Evolutionary conservation across 2,888 invertebrate genomes (phyloP).

Genomic region (Dasypolia templi): DNA sequence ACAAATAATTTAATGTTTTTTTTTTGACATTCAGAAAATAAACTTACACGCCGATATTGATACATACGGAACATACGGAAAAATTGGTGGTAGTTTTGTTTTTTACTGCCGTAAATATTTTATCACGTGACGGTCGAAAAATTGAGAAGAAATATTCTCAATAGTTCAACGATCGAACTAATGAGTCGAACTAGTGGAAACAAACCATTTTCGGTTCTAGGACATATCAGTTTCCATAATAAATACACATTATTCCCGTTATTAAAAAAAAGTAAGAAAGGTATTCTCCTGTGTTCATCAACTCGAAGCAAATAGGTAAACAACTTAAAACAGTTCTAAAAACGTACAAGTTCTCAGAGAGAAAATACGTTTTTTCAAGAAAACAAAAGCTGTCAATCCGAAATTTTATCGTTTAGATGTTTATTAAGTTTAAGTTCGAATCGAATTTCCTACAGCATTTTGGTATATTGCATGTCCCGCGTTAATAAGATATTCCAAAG

Average conservation of each 20-base stretch:
- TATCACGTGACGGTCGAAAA: too few species aligned
- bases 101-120: too few species aligned
- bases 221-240: too few species aligned
- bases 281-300: neutral
- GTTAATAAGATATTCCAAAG: conserved; percentile 11
- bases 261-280: neutral
- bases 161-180: too few species aligned
- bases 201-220: too few species aligned
- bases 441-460: conserved; percentile 41
- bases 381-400: conserved; percentile 46
- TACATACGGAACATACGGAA: too few species aligned
- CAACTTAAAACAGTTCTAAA: conserved; percentile 15
- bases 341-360: conserved; percentile 15
- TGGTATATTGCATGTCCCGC: conserved; percentile 31
- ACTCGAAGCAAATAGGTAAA: conserved; percentile 28
- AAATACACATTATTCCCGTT: neutral
- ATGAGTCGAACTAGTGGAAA: too few species aligned
- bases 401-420: conserved; percentile 48
- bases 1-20: too few species aligned
- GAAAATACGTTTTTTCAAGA: conserved; percentile 13
- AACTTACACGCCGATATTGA: too few species aligned
- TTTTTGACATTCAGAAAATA: too few species aligned
- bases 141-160: too few species aligned
- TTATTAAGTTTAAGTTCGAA: conserved; percentile 54
- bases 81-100: too few species aligned